phyloP scores from a whole-genome alignment of 2,797 vertebrate species.

The Phrynocephalus forsythii region DNA sequence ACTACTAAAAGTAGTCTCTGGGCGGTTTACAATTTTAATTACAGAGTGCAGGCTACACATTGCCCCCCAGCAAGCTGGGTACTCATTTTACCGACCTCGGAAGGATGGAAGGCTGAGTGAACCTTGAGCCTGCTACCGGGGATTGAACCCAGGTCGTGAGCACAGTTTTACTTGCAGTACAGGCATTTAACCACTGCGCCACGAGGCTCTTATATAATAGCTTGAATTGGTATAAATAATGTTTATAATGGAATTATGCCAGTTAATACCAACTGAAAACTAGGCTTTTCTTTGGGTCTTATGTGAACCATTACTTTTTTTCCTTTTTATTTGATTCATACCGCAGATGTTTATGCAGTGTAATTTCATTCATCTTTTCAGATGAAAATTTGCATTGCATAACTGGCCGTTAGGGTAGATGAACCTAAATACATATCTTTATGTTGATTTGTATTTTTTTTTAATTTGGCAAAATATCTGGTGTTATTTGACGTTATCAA shows the following conservation, averaged over 20 bases:
- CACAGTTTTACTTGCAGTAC: too few species aligned
- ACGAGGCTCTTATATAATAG: too few species aligned
- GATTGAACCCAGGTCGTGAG: too few species aligned
- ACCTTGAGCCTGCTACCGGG: too few species aligned
- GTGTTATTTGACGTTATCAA: neutral
- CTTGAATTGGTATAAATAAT: slow-evolving; percentile 32
- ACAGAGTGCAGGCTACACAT: too few species aligned
- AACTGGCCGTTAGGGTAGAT: slow-evolving; percentile 3
- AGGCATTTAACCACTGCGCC: too few species aligned
- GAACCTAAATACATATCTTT: neutral
- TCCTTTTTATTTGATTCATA: slow-evolving; percentile 27
- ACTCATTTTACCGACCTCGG: too few species aligned
- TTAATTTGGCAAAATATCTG: rapidly evolving
- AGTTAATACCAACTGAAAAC: slow-evolving; percentile 32
- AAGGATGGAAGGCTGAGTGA: too few species aligned
- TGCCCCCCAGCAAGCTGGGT: too few species aligned
- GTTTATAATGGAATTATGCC: slow-evolving; percentile 8
- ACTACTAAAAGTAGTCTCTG: too few species aligned
- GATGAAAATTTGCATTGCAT: neutral
- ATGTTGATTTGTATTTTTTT: neutral
- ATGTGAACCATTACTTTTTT: slow-evolving; percentile 35
- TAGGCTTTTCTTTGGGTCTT: neutral
- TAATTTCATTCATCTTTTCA: slow-evolving; percentile 31
- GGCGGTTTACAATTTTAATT: too few species aligned
- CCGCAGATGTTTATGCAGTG: neutral